Percentiles rank a stretch among this genome's conserved stretches.
Conservation (phyloP, 2,797 vertebrate species). For the Neosilurus mollespiculum region DNA sequence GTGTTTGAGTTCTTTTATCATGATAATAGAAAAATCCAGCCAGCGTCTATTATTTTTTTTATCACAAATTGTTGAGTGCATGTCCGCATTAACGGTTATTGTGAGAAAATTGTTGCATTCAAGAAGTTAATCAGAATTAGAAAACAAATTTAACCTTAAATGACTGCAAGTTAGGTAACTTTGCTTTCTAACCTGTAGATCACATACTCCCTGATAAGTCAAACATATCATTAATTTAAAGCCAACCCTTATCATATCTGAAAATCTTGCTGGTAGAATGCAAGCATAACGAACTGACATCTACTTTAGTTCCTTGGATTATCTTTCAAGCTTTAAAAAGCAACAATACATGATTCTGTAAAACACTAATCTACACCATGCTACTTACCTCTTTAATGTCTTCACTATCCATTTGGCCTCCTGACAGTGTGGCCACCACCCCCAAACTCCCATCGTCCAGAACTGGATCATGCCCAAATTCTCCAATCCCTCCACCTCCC, state of each 20-base stretch:
- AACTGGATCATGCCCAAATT: conserved; percentile 22
- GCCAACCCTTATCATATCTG: background rate
- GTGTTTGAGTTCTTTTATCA: background rate
- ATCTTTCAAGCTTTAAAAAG: background rate
- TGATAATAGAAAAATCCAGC: background rate
- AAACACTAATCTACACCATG: background rate
- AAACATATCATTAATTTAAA: background rate
- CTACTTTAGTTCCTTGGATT: background rate
- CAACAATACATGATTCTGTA: background rate
- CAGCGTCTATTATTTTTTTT: background rate
- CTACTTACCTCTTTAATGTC: conserved; percentile 80
- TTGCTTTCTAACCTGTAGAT: background rate
- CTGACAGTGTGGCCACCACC: conserved; percentile 11
- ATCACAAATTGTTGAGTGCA: background rate
- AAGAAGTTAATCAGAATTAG: background rate
- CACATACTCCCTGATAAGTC: background rate
- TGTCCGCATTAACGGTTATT: background rate
- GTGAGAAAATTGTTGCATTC: background rate
- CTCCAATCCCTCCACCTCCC: conserved; percentile 50
- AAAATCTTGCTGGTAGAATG: background rate
- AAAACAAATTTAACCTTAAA: background rate
- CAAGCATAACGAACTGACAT: background rate
- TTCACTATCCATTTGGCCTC: conserved; percentile 65
- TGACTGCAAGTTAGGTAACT: too few species aligned
- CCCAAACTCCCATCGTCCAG: conserved; percentile 26